These are phyloP conservation scores for Luehdorfia chinensis DNA, from an alignment of 1,140 invertebrate species.

Conservation along the genomic window DNA sequence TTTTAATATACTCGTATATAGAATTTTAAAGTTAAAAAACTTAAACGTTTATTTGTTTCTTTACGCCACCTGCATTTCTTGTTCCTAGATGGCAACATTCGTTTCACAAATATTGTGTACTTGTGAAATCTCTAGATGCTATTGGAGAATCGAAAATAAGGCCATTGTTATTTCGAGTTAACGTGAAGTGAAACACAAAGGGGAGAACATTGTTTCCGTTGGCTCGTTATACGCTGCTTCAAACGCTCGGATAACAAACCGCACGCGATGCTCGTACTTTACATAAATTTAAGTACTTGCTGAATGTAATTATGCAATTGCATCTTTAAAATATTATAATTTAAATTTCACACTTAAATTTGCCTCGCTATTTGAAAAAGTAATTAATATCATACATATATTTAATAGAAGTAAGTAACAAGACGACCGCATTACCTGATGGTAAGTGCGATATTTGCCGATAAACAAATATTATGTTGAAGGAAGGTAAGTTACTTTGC, in stretches of 20 bases:
- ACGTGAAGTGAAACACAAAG: constrained; percentile 18
- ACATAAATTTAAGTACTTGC: constrained; percentile 11
- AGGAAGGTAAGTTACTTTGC: too few relatives aligned
- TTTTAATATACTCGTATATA: too few relatives aligned
- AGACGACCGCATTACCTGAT: too few relatives aligned
- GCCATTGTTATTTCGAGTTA: constrained; percentile 17
- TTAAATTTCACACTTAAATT: too few relatives aligned
- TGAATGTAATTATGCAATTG: constrained; percentile 10
- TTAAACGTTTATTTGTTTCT: too few relatives aligned
- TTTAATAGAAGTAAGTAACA: too few relatives aligned
- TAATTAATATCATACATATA: too few relatives aligned
- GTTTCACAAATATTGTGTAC: constrained; percentile 4
- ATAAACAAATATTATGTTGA: too few relatives aligned
- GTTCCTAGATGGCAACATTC: constrained; percentile 3
- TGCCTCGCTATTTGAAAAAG: too few relatives aligned
- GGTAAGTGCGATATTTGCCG: too few relatives aligned
- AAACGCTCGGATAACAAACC: constrained; percentile 16
- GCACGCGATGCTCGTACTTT: constrained; percentile 11
- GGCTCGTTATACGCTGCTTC: constrained; percentile 14
- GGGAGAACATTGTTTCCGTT: constrained; percentile 14
- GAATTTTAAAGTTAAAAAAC: too few relatives aligned
- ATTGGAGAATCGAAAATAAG: constrained; percentile 16
- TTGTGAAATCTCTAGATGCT: constrained; percentile 12
- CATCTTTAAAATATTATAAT: constrained; percentile 2
- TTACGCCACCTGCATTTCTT: not conserved